Conservation (phyloP, 2,797 vertebrate species). For the Heliangelus exortis region DNA sequence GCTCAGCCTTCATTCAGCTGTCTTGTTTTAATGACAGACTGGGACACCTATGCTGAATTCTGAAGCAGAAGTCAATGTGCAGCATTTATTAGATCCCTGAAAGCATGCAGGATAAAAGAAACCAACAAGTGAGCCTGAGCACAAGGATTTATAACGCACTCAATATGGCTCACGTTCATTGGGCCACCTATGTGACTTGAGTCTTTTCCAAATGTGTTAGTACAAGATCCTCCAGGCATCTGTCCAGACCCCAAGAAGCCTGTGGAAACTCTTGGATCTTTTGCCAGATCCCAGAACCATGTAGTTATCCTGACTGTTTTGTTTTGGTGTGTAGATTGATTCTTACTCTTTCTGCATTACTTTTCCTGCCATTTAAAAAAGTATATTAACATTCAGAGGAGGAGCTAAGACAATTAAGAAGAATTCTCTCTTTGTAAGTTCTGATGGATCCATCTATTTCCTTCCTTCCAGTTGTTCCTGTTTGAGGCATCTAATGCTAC, state of each 20-base stretch:
- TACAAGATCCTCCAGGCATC: constrained; percentile 4
- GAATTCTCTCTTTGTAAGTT: neutral
- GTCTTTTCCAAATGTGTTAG: constrained; percentile 25
- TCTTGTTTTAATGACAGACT: neutral
- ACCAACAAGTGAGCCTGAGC: neutral
- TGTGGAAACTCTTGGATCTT: constrained; percentile 8
- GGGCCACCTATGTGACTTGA: constrained; percentile 40
- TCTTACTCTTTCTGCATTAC: neutral
- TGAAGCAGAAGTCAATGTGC: neutral
- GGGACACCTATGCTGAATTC: neutral
- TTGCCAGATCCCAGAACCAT: constrained; percentile 34
- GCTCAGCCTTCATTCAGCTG: neutral
- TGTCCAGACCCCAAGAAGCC: neutral
- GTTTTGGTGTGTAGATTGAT: neutral
- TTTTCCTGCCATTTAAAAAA: neutral
- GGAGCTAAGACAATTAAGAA: neutral
- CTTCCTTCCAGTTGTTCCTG: neutral
- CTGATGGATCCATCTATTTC: neutral
- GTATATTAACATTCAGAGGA: neutral
- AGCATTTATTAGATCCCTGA: neutral
- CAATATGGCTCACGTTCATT: neutral
- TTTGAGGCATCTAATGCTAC: neutral
- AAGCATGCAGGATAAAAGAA: neutral
- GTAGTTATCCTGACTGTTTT: neutral
- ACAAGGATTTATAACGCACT: neutral